Evolutionary conservation across 2,888 invertebrate species (phyloP), one percentile per base, ranked within the genome.

Genomic region (Stenichneumon culpator): DNA sequence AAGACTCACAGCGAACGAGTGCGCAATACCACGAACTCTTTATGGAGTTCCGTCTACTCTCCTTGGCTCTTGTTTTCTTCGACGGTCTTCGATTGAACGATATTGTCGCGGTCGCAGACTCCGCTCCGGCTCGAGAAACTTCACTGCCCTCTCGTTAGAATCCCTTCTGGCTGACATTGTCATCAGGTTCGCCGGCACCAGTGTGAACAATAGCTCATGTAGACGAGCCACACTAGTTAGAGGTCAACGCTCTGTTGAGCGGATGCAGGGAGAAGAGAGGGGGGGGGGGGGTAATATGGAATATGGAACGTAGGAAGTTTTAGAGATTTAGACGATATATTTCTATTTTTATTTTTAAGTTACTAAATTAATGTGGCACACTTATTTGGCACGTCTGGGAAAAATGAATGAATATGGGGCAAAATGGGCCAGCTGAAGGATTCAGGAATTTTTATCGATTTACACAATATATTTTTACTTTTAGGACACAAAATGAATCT

Each of bases 21-120:
- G 32, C 44, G 16, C 60, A 77, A 77, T 82, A 82, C 77, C 69
- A 54, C 65, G 77, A 77, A 82, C 32, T 72, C 65, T 65, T 77
- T 54, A 65, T 74, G 60, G 32, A 22, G 11, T 74, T 60, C 22
- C 60, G 44, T 60, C 68, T 60, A 32, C 36, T 22, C 39, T 70
- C 5, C 70, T 50, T 16, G 32, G 6, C 63, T 63, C 44, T 28
- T 68, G 39, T 39, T 57, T 67, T 78, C 68, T 39, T 54, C 39
- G 77, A 36, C 22, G 63, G 63, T 36, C 22, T 25, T 68, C 50
- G 74, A 63, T 74, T 47, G 63, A 36, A 74, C 32, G 74, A 65
- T 63, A 74, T 60, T 74, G 47, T 74, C 28, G 22, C 6, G 44
- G 36, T 22, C 57, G 32, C 7, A 44, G 16, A 22, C 16, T 47